Evolutionary conservation across 2,888 invertebrate species (phyloP).

Genomic region (Polymixis lichenea): DNA sequence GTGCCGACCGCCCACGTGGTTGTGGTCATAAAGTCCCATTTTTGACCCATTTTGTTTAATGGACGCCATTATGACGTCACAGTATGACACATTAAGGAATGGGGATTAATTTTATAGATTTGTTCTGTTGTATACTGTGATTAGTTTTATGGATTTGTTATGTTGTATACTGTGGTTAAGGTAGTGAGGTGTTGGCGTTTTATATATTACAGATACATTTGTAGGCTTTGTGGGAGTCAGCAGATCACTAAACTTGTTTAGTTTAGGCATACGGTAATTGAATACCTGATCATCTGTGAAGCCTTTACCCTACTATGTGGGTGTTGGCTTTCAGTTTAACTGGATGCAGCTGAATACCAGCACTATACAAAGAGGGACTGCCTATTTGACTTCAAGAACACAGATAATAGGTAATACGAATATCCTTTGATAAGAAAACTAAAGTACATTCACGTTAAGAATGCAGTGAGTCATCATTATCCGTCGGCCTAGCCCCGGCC

Average conservation of each 20-base stretch:
- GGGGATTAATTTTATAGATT: slow-evolving; percentile 60
- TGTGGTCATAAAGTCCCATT: slow-evolving; percentile 55
- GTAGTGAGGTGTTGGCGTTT: not conserved
- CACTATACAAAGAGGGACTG: no score
- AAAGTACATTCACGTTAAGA: no score
- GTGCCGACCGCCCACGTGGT: slow-evolving; percentile 63
- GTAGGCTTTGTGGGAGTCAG: not conserved
- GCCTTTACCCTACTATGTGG: no score
- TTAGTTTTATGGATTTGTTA: slow-evolving; percentile 60
- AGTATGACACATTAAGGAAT: slow-evolving; percentile 57
- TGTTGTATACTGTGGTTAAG: slow-evolving; percentile 43
- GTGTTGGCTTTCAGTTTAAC: no score
- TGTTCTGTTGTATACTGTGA: slow-evolving; percentile 43
- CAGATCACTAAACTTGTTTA: not conserved
- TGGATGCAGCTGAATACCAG: no score
- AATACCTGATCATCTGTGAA: no score
- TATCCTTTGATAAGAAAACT: no score
- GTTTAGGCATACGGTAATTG: not conserved
- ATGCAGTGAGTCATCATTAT: no score
- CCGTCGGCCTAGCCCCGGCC: no score
- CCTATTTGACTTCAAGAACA: no score
- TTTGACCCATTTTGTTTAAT: slow-evolving; percentile 66
- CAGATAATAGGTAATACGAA: no score
- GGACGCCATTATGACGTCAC: slow-evolving; percentile 59
- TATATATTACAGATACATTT: slow-evolving; percentile 3